Percentiles rank a stretch among this genome's conserved stretches.
Conservation (phyloP, 1,140 invertebrate genomes). For the Brachionus plicatilis region DNA sequence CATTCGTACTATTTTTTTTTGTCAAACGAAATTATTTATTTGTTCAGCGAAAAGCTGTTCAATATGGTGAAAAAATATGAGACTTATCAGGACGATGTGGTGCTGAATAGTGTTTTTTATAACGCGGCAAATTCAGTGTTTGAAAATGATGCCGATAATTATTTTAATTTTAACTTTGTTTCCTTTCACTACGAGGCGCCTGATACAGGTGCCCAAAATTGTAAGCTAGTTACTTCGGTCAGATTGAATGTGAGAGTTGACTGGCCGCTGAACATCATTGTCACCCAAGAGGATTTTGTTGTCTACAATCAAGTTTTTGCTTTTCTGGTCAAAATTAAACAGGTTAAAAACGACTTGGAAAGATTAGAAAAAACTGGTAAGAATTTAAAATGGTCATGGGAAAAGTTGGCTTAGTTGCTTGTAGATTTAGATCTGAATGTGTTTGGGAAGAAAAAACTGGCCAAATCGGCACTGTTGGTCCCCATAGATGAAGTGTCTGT, state of each 20-base stretch:
- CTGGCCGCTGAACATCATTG: constrained; percentile 30
- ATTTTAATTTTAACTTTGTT: constrained; percentile 19
- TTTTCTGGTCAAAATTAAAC: constrained; percentile 7
- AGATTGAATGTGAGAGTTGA: neutral
- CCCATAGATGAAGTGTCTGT: neutral
- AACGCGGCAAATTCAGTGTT: constrained; percentile 21
- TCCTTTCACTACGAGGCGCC: neutral
- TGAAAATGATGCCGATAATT: constrained; percentile 20
- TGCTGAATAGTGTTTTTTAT: constrained; percentile 18
- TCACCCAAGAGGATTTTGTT: neutral
- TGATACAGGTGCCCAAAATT: neutral
- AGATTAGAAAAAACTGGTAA: constrained; percentile 3
- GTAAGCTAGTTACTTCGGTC: neutral
- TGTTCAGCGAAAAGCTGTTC: constrained; percentile 32
- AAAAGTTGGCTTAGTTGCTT: neutral
- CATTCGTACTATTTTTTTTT: constrained; percentile 37
- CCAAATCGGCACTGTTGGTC: neutral
- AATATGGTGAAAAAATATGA: constrained; percentile 9
- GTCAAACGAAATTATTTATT: constrained; percentile 33
- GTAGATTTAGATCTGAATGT: constrained; percentile 4
- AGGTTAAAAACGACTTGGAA: constrained; percentile 33
- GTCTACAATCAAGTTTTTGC: constrained; percentile 11
- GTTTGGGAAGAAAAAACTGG: neutral
- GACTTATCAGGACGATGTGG: constrained; percentile 32
- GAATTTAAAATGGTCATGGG: neutral